A percentile compares a stretch with the other conserved stretches of the same genome.
Conservation (phyloP, 2,113 vertebrate genomes). For the Todiramphus saurophagus region DNA sequence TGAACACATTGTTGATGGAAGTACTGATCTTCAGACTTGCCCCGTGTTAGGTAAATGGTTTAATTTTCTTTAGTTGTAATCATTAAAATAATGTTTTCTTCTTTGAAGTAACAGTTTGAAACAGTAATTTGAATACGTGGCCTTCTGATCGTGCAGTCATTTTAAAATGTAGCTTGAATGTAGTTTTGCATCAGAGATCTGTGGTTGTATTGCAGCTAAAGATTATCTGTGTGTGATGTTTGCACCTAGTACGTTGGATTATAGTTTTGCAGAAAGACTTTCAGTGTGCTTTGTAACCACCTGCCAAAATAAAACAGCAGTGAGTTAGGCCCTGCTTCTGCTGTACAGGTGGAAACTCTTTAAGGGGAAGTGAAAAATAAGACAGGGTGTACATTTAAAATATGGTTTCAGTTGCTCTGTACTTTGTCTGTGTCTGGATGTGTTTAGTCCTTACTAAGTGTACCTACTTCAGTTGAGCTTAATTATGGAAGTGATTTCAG, state of each 20-base stretch:
- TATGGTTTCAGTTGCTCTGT: neutral
- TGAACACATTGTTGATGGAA: neutral
- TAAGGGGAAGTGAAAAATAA: neutral
- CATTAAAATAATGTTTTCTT: neutral
- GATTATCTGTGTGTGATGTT: neutral
- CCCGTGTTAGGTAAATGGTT: neutral
- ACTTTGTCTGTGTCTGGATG: neutral
- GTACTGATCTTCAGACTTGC: neutral
- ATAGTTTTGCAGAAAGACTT: constrained; percentile 16
- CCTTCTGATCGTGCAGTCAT: neutral
- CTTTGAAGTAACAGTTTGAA: neutral
- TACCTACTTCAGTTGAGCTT: neutral
- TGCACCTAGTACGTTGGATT: neutral
- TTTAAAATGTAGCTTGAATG: neutral
- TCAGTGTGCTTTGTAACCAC: neutral
- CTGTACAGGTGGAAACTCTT: neutral
- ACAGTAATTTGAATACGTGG: neutral
- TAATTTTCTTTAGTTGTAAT: neutral
- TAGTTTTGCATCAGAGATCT: neutral
- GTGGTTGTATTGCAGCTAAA: neutral
- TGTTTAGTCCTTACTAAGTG: neutral
- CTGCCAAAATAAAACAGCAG: constrained; percentile 3
- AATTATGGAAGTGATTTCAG: neutral
- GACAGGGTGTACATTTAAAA: neutral
- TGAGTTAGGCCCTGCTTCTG: constrained; percentile 2